Conservation (phyloP, 2,113 vertebrate species). For the Malurus elegans region DNA sequence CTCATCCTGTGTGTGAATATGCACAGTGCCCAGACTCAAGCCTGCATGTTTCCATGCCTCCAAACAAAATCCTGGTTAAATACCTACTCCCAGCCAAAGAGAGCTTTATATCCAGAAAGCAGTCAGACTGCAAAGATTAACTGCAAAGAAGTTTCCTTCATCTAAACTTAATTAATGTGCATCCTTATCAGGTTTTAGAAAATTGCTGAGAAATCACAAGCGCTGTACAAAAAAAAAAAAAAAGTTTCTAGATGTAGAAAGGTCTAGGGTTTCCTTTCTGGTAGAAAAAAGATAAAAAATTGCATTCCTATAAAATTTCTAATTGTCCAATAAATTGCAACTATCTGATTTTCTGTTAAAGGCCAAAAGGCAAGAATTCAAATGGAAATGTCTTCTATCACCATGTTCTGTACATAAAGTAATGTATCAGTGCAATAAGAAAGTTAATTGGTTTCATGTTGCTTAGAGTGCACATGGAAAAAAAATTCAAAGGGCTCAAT, state of each 20-base stretch:
- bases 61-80: conserved; percentile 4
- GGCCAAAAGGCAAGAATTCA: conserved; percentile 60
- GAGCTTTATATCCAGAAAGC: background rate
- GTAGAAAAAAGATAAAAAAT: conserved; percentile 10
- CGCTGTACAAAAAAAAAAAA: background rate
- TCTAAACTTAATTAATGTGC: conserved; percentile 46
- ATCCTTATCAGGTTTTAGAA: conserved; percentile 46
- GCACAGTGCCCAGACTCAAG: background rate
- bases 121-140: conserved; percentile 3
- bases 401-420: background rate
- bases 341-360: conserved; percentile 60
- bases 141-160: conserved; percentile 3
- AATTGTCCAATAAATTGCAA: conserved; percentile 39
- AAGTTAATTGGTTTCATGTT: conserved; percentile 64
- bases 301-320: background rate
- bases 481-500: conserved; percentile 21
- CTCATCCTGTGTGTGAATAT: background rate
- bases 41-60: background rate
- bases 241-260: background rate
- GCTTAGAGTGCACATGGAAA: background rate
- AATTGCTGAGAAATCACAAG: conserved; percentile 29
- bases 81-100: background rate
- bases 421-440: conserved; percentile 28
- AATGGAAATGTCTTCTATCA: conserved; percentile 1
- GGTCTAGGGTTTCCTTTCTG: background rate